Percentiles rank a stretch among this genome's conserved stretches.
Conservation (phyloP, 2,113 vertebrate genomes). For the Girardinichthys multiradiatus region DNA sequence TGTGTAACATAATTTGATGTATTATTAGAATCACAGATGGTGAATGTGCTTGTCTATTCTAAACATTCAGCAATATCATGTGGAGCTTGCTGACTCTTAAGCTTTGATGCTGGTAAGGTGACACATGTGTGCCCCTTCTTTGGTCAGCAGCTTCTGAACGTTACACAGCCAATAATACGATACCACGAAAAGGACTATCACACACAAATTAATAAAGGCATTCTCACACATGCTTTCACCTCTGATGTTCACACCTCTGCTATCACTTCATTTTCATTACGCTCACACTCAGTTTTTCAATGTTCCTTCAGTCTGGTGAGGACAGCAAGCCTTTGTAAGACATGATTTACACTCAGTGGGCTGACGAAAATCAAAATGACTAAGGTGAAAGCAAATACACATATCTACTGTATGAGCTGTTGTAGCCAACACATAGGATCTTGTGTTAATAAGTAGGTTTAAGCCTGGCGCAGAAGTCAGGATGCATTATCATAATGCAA, state of each 20-base stretch:
- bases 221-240: constrained; percentile 28
- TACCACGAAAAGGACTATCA: neutral
- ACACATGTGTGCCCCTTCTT: neutral
- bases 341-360: constrained; percentile 5
- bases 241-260: constrained; percentile 19
- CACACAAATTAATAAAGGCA: constrained; percentile 16
- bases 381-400: constrained; percentile 30
- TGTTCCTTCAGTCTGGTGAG: constrained; percentile 11
- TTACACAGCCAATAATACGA: neutral
- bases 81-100: neutral
- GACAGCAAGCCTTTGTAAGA: constrained; percentile 23
- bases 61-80: neutral
- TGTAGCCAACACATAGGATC: constrained; percentile 19
- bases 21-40: neutral
- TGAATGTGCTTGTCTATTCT: neutral
- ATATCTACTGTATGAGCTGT: constrained; percentile 24
- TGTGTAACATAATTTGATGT: too few species aligned
- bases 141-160: neutral
- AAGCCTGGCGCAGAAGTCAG: constrained; percentile 41
- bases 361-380: constrained; percentile 16
- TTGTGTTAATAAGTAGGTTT: constrained; percentile 39
- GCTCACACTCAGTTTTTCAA: constrained; percentile 25
- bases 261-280: constrained; percentile 39
- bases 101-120: neutral
- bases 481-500: constrained; percentile 51